Conservation (phyloP, 2,797 vertebrate genomes). For the Miopithecus talapoin region DNA sequence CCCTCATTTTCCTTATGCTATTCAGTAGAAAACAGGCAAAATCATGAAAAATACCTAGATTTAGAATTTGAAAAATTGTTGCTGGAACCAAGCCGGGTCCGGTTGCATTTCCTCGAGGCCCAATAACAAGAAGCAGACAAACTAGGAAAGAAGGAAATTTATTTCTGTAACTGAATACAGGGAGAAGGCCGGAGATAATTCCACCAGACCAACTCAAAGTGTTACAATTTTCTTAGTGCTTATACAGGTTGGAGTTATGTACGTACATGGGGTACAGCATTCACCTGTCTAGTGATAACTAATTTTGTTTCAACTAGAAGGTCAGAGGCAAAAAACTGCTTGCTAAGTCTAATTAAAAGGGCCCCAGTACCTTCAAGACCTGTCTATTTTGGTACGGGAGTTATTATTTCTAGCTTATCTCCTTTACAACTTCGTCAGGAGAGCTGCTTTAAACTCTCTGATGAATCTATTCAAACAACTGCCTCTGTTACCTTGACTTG, state of each 20-base stretch:
- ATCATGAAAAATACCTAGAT: background rate
- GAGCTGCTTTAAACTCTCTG: background rate
- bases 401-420: no score
- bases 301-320: background rate
- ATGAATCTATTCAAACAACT: background rate
- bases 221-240: no score
- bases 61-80: background rate
- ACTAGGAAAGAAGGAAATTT: background rate
- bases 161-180: background rate
- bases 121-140: background rate
- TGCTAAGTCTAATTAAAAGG: background rate
- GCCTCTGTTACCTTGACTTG: background rate
- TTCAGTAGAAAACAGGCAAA: background rate
- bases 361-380: no score
- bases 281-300: no score
- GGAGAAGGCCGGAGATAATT: no score
- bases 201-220: no score
- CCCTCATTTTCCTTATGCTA: background rate
- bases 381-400: no score
- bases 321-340: background rate
- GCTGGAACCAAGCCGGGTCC: background rate
- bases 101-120: background rate
- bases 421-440: background rate
- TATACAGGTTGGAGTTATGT: no score
- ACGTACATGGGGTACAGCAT: no score